These are phyloP conservation scores for Oxystoma pomonae DNA, from an alignment of 2,888 invertebrate species.

Conservation along the genomic window DNA sequence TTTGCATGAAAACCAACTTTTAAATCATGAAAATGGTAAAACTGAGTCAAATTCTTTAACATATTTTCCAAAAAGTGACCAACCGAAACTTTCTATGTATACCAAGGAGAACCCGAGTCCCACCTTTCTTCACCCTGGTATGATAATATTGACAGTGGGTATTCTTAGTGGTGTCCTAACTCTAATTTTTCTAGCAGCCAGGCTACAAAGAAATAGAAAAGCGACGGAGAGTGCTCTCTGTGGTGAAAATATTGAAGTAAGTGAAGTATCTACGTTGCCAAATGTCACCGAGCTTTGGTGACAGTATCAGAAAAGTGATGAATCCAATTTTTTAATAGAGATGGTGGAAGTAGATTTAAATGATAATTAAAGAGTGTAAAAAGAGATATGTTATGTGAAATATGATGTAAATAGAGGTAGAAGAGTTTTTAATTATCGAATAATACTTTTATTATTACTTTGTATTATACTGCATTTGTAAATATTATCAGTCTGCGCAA, in stretches of 20 bases:
- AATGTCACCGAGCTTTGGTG: constrained; percentile 69
- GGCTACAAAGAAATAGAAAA: constrained; percentile 35
- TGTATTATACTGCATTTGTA: too few relatives aligned
- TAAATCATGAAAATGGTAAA: too few relatives aligned
- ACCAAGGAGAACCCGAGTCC: constrained; percentile 13
- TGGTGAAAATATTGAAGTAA: constrained; percentile 57
- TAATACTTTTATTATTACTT: too few relatives aligned
- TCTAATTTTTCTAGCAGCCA: constrained; percentile 48
- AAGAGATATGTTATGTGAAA: too few relatives aligned
- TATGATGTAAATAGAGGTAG: too few relatives aligned
- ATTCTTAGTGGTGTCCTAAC: constrained; percentile 55
- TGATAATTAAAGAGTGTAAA: neutral
- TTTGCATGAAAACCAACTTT: too few relatives aligned
- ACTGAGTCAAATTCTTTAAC: too few relatives aligned
- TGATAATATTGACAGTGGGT: constrained; percentile 55
- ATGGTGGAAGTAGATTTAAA: neutral
- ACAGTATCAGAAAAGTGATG: constrained; percentile 44
- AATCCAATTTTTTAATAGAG: constrained; percentile 8
- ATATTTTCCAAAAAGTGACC: too few relatives aligned
- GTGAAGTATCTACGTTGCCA: constrained; percentile 44
- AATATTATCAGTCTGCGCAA: too few relatives aligned
- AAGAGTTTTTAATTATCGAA: too few relatives aligned
- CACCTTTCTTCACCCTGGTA: constrained; percentile 52
- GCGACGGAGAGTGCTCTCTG: constrained; percentile 30
- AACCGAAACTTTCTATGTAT: too few relatives aligned